phyloP scores from a whole-genome alignment of 2,888 invertebrate species.

The Chirona hameri region DNA sequence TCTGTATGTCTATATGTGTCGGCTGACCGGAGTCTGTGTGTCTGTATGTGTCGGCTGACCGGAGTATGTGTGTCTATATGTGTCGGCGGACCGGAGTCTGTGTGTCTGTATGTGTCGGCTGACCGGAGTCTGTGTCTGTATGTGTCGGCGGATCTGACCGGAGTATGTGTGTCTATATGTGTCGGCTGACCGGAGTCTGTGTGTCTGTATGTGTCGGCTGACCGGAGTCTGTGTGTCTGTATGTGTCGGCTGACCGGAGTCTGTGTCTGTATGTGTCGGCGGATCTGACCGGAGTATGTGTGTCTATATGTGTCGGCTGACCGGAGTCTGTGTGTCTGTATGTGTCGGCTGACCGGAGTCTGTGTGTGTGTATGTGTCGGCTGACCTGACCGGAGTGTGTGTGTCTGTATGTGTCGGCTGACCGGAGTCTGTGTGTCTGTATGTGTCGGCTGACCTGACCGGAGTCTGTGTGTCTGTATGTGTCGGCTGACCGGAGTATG shows the following conservation, averaged over 20 bases:
- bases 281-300: not conserved
- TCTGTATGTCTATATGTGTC: not conserved
- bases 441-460: too few species aligned
- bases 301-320: constrained; percentile 30
- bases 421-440: too few species aligned
- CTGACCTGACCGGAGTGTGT: not conserved
- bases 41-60: constrained; percentile 30
- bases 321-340: too few species aligned
- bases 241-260: too few species aligned
- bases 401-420: constrained; percentile 30
- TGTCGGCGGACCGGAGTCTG: too few species aligned
- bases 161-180: too few species aligned
- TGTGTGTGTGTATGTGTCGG: not conserved
- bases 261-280: not conserved
- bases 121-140: not conserved
- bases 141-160: too few species aligned
- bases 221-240: constrained; percentile 30
- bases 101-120: not conserved
- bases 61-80: too few species aligned
- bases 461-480: constrained; percentile 31
- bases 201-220: too few species aligned
- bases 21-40: not conserved
- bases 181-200: too few species aligned
- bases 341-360: too few species aligned
- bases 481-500: too few species aligned